These are phyloP conservation scores for Drosophila paranaensis DNA, from an alignment of 2,888 invertebrate genomes.

Conservation along the genomic window DNA sequence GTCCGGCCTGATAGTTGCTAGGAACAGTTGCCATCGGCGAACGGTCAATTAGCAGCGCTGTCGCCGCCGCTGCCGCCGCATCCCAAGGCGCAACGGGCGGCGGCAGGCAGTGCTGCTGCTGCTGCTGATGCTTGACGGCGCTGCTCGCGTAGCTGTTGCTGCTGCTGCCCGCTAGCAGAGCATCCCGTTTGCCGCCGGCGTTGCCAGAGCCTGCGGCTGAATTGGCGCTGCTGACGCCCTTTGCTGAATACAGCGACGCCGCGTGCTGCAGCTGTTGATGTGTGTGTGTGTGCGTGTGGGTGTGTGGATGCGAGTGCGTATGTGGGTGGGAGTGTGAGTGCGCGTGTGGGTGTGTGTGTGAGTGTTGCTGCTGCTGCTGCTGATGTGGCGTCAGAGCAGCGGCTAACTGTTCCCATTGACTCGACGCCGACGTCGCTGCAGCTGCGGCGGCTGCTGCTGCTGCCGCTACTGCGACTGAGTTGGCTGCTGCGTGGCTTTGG, in stretches of 20 bases:
- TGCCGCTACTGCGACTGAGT: slow-evolving; percentile 45
- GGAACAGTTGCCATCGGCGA: slow-evolving; percentile 85
- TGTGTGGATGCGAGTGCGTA: slow-evolving; percentile 36
- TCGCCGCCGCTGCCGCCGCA: slow-evolving; percentile 70
- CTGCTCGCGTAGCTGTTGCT: slow-evolving; percentile 44
- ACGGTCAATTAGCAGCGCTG: slow-evolving; percentile 81
- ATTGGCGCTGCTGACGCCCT: slow-evolving; percentile 57
- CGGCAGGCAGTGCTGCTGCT: slow-evolving; percentile 75
- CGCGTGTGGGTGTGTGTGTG: slow-evolving; percentile 31
- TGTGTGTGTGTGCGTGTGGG: slow-evolving; percentile 41
- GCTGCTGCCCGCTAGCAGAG: slow-evolving; percentile 83
- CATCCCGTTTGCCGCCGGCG: slow-evolving; percentile 83
- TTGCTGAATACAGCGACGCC: slow-evolving; percentile 68
- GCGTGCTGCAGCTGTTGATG: slow-evolving; percentile 55
- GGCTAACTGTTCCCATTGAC: slow-evolving; percentile 83
- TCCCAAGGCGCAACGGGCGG: slow-evolving; percentile 71
- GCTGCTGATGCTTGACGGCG: slow-evolving; percentile 48
- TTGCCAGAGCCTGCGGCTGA: slow-evolving; percentile 35
- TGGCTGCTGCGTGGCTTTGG: slow-evolving; percentile 67
- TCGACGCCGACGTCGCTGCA: slow-evolving; percentile 67
- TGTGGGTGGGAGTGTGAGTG: slow-evolving; percentile 34
- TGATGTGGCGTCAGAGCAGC: slow-evolving; percentile 81
- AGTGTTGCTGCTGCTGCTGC: slow-evolving; percentile 38
- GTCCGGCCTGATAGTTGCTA: slow-evolving; percentile 85
- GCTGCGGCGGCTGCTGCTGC: slow-evolving; percentile 19